Base-by-base conservation (phyloP, 1,140 invertebrate species). In the Drosophila ananassae region DNA sequence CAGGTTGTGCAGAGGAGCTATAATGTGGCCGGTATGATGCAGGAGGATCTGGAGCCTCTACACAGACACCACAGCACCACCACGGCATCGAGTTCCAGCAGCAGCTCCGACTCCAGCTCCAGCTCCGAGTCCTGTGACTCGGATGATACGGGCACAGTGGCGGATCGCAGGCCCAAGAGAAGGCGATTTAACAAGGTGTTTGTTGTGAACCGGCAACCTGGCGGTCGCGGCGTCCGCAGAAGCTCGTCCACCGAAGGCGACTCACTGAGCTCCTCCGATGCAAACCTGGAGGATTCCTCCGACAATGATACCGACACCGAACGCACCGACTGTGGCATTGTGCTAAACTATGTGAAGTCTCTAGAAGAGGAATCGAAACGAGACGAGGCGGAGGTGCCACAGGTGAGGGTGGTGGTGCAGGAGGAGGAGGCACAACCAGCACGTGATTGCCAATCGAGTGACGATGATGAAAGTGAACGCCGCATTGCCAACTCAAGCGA, bases 171-270 rank as follows among this genome's bases (percentile, higher is more conserved):
- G 3, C 92, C 92, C n/a, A 94, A 95, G 10, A 93, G 94, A 0
- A 94, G 95, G 10, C 93, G 94, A 17, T 96, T 96, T 81, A 96
- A 95, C 0, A 93, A 95, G 13, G 95, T 96, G 0, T 96, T 96
- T 77, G 94, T 96, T 0, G 95, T 96, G 1, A 96, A 96, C 77
- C 77, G 79, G 0, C 77, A 84, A 37, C 79, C 58, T 3, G 75
- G 76, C 0, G 75, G 44, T 1, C 22, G 12, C 7, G 17, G 73
- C 5, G 69, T 62, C 13, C 44, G 69, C 13, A 94, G 94, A 46
- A 94, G 94, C 28, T 93, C 95, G 0, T 95, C 94, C 7, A 95
- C 95, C 5, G 94, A 95, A 44, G 93, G 94, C 10, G 94, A 94
- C 60, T 82, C 90, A 3, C 41, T 87, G n/a, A 78, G 79, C 12